A percentile compares a stretch with the other conserved stretches of the same genome.
Conservation (phyloP, 2,797 vertebrate genomes). For the Adrianichthys oophorus region DNA sequence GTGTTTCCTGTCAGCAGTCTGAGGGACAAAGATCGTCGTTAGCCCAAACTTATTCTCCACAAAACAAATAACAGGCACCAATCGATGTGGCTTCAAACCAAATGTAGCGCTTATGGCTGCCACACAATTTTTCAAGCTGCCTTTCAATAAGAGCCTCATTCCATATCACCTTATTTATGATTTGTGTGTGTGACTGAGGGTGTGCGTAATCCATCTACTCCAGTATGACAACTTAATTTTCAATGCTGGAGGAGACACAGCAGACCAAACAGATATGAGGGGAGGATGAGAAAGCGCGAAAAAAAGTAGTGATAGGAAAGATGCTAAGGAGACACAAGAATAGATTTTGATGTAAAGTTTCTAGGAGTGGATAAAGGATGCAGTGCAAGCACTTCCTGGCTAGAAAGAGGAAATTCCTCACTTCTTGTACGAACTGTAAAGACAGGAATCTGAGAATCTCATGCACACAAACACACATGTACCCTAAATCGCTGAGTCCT, state of each 20-base stretch:
- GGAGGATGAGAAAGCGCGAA: constrained; percentile 55
- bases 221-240: constrained; percentile 90
- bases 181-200: constrained; percentile 39
- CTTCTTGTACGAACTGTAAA: constrained; percentile 70
- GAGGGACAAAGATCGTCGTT: constrained; percentile 48
- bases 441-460: constrained; percentile 39
- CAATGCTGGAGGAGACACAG: constrained; percentile 84
- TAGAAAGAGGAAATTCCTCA: constrained; percentile 88
- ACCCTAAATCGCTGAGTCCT: constrained; percentile 33
- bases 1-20: constrained; percentile 52
- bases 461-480: constrained; percentile 41
- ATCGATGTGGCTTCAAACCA: constrained; percentile 50
- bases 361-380: constrained; percentile 9
- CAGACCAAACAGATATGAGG: constrained; percentile 68
- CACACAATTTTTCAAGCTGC: constrained; percentile 54
- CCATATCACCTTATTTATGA: constrained; percentile 65
- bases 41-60: constrained; percentile 44
- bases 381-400: constrained; percentile 86
- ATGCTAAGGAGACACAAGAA: constrained; percentile 73
- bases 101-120: constrained; percentile 41
- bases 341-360: constrained; percentile 69
- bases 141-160: constrained; percentile 62
- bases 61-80: constrained; percentile 49
- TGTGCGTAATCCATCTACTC: constrained; percentile 67
- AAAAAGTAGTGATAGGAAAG: constrained; percentile 69